Conservation (phyloP, 2,888 invertebrate species). For the Caradrina clavipalpis region DNA sequence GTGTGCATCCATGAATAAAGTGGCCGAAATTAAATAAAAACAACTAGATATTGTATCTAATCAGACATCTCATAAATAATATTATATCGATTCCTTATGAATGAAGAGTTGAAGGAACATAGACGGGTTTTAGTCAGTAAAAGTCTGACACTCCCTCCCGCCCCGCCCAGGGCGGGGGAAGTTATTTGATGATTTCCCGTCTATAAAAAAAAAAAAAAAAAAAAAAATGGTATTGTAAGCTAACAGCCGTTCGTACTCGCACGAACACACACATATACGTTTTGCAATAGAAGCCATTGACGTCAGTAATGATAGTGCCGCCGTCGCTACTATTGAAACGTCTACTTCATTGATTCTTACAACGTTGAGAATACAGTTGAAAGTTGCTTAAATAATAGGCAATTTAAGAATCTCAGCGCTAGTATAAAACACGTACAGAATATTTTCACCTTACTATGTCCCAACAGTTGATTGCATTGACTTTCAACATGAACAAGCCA, state of each 20-base stretch:
- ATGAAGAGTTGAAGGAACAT: constrained; percentile 27
- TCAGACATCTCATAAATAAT: constrained; percentile 11
- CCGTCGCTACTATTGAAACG: neutral
- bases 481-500: constrained; percentile 58
- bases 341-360: constrained; percentile 10
- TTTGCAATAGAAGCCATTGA: constrained; percentile 36
- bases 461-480: constrained; percentile 58
- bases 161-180: too few species aligned
- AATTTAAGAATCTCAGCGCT: constrained; percentile 11
- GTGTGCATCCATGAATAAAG: neutral
- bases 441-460: constrained; percentile 52
- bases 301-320: constrained; percentile 33
- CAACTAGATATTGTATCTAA: constrained; percentile 30
- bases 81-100: constrained; percentile 17
- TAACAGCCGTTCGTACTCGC: neutral
- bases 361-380: constrained; percentile 25
- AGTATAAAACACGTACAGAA: constrained; percentile 41
- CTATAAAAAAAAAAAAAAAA: too few species aligned
- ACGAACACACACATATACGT: neutral
- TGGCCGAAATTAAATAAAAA: neutral
- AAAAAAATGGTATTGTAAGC: constrained; percentile 5
- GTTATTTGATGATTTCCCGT: too few species aligned
- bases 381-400: constrained; percentile 11
- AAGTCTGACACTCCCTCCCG: too few species aligned
- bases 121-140: too few species aligned